phyloP scores from a whole-genome alignment of 2,888 invertebrate genomes.

The Aleiodes leptofemur region DNA sequence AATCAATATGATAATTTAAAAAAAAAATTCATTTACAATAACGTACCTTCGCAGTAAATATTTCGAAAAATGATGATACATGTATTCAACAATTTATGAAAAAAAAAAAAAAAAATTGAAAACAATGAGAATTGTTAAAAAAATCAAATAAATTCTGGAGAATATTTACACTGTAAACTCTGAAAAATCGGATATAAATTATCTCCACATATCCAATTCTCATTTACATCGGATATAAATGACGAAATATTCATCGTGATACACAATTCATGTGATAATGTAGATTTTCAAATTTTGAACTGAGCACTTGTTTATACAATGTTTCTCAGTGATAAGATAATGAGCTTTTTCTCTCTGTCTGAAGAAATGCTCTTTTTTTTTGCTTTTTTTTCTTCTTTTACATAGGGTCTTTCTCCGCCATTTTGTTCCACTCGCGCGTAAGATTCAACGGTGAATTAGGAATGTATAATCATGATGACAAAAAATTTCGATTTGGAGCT shows the following conservation, averaged over 20 bases:
- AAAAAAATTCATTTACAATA: background rate
- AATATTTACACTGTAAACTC: background rate
- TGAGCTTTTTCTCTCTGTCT: background rate
- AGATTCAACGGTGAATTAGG: too few relatives aligned
- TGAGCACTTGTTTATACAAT: background rate
- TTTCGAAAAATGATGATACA: conserved; percentile 26
- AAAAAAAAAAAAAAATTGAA: background rate
- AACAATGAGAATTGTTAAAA: background rate
- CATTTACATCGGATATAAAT: conserved; percentile 32
- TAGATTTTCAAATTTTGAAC: too few relatives aligned
- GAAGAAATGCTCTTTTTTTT: conserved; percentile 46
- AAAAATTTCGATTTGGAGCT: too few relatives aligned
- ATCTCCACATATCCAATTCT: background rate
- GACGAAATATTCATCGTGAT: conserved; percentile 43
- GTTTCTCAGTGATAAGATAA: background rate
- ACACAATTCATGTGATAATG: background rate
- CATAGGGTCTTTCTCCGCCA: too few relatives aligned
- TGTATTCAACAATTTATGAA: background rate
- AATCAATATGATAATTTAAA: background rate
- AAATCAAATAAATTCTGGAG: background rate
- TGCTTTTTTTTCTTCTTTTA: conserved; percentile 17
- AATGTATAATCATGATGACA: too few relatives aligned
- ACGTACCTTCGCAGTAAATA: conserved; percentile 12
- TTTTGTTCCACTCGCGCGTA: too few relatives aligned
- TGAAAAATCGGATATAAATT: background rate